Evolutionary conservation across 2,888 invertebrate species (phyloP), one percentile per base, ranked within the genome.

Genomic region (Eupsilia transversa): DNA sequence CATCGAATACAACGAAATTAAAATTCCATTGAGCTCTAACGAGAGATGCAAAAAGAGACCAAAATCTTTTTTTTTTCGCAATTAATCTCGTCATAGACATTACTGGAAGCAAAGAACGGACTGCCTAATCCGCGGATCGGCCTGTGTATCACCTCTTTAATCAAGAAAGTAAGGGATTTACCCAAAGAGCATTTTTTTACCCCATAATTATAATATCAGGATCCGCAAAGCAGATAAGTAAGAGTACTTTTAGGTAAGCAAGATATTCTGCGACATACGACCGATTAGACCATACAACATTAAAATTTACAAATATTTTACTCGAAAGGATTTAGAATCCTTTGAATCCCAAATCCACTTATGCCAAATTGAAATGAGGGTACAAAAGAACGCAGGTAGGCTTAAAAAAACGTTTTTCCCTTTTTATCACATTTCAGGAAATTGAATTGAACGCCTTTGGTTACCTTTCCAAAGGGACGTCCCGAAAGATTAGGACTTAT

Each of bases 101-200:
- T 49, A 27, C 71, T 35, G 23, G 46, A 17, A 35, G 30, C 46
- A 30, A 69, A 59, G 23, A 57, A 41, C 23, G n/a, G 43, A 57
- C 60, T 38, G 14, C 46, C 23, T 77, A 75, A 79, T 81, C 85
- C 56, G 35, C 27, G 46, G 52, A 73, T 74, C 60, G 63, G 43
- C 56, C 65, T 46, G 52, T 49, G 67, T 68, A 80, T 76, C 76
- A 56, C 59, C 20, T 65, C 65, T 80, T 69, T 78, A 79, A 84
- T 82, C 74, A 80, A 61, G 60, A 83, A 75, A 78, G 77, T 82
- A 79, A 80, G 74, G 79, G 87, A 82, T 84, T 83, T 82, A 68
- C 30, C 38, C 46, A 69, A 59, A 72, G 59, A 76, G 72, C 52
- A 65, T 79, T 79, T 83, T 56, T 85, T 69, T 68, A 60, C 56